Evolutionary conservation across 1,140 invertebrate genomes (phyloP).

Genomic region (Sminthurides bifidus): DNA sequence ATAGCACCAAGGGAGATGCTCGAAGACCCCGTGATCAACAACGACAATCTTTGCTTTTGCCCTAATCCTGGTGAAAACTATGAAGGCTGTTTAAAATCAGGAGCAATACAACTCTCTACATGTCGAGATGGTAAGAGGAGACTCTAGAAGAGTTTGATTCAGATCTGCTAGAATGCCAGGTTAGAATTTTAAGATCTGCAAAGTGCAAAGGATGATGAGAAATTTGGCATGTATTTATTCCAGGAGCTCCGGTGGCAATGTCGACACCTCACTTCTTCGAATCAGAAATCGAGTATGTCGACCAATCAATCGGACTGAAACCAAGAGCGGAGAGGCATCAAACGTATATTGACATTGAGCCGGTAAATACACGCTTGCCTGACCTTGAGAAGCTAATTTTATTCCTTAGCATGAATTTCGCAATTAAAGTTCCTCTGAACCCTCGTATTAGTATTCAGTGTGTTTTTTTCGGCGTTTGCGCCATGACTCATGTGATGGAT

Average conservation of each 20-base stretch:
- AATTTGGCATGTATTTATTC: neutral
- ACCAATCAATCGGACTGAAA: constrained; percentile 13
- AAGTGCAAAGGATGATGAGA: neutral
- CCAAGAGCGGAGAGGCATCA: constrained; percentile 6
- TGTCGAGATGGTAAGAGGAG: constrained; percentile 17
- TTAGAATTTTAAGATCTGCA: no score
- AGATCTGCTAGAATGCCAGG: no score
- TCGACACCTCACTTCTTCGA: constrained; percentile 21
- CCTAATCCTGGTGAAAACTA: neutral
- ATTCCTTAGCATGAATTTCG: no score
- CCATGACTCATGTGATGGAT: no score
- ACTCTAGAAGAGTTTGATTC: no score
- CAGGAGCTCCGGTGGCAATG: constrained; percentile 17
- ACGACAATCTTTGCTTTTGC: constrained; percentile 17
- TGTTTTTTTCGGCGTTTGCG: no score
- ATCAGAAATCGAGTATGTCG: constrained; percentile 1
- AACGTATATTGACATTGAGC: constrained; percentile 16
- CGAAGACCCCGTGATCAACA: constrained; percentile 8
- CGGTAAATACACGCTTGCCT: constrained; percentile 4
- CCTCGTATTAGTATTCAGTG: neutral
- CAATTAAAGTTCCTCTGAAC: neutral
- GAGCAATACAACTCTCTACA: constrained; percentile 6
- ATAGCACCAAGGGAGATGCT: neutral
- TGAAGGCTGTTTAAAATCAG: constrained; percentile 6
- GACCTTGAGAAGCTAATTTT: neutral